phyloP scores from a whole-genome alignment of 2,113 vertebrate species.

The Heterochromis multidens region DNA sequence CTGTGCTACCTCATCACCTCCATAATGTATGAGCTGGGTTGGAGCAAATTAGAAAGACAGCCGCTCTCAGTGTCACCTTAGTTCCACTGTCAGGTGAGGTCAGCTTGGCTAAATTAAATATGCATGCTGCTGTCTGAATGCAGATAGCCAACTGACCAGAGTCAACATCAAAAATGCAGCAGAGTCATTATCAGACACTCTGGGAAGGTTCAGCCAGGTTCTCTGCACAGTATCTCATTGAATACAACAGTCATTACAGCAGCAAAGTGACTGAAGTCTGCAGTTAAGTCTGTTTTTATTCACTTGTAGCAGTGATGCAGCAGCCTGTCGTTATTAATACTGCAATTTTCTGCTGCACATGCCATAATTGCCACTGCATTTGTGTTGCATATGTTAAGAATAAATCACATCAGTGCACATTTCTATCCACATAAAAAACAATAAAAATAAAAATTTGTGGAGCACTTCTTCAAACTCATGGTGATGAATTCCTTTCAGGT shows the following conservation, averaged over 20 bases:
- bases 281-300: too few species aligned
- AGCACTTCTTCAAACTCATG: too few species aligned
- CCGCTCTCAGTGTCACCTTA: fast-evolving
- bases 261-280: neutral
- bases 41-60: too few species aligned
- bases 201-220: neutral
- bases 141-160: too few species aligned
- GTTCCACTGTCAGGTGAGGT: neutral
- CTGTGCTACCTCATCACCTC: neutral
- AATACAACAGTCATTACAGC: too few species aligned
- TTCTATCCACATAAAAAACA: neutral
- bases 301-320: neutral
- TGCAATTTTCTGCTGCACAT: neutral
- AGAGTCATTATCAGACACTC: too few species aligned
- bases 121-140: neutral
- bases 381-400: neutral
- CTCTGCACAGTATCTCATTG: neutral
- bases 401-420: neutral
- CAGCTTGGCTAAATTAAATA: neutral
- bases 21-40: neutral
- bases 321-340: neutral
- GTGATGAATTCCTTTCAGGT: neutral
- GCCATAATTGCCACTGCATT: neutral
- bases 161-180: too few species aligned
- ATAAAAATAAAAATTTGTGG: too few species aligned